phyloP scores from a whole-genome alignment of 2,797 vertebrate genomes.

The Chromis chromis region DNA sequence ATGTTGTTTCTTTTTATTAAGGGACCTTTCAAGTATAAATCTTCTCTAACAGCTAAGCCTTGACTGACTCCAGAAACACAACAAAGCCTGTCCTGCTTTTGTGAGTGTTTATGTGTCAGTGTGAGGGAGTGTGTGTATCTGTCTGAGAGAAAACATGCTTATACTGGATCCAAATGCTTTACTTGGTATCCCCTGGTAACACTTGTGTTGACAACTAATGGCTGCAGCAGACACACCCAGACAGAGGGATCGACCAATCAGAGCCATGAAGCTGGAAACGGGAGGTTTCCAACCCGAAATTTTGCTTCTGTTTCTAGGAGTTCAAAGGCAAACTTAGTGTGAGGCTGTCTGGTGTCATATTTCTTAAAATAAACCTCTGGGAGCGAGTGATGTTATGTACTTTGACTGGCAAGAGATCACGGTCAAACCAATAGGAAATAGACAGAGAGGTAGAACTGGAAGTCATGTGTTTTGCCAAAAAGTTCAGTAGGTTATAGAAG shows the following conservation, averaged over 20 bases:
- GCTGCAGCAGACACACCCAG: conserved; percentile 44
- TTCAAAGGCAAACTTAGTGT: conserved; percentile 15
- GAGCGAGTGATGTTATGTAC: conserved; percentile 3
- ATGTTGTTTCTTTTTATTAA: conserved; percentile 21
- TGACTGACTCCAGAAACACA: conserved; percentile 21
- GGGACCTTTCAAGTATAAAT: conserved; percentile 45
- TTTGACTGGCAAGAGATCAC: not conserved
- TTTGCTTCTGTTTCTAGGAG: conserved; percentile 1
- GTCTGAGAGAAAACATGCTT: conserved; percentile 20
- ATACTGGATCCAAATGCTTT: conserved; percentile 31
- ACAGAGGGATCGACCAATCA: conserved; percentile 28
- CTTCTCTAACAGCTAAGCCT: conserved; percentile 14
- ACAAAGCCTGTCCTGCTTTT: conserved; percentile 19
- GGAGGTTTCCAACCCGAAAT: conserved; percentile 11
- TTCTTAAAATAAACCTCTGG: conserved; percentile 20
- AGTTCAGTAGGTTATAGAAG: not conserved
- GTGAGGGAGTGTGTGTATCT: not conserved
- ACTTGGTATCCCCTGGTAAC: conserved; percentile 54
- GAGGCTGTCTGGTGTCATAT: not conserved
- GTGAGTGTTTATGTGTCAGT: conserved; percentile 22
- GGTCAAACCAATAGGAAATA: not conserved
- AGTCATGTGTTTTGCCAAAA: not conserved
- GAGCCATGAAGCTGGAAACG: not conserved
- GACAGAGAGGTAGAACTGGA: not conserved
- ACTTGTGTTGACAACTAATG: conserved; percentile 57